phyloP scores from a whole-genome alignment of 2,888 invertebrate species.

The Falcaria lacertinaria region DNA sequence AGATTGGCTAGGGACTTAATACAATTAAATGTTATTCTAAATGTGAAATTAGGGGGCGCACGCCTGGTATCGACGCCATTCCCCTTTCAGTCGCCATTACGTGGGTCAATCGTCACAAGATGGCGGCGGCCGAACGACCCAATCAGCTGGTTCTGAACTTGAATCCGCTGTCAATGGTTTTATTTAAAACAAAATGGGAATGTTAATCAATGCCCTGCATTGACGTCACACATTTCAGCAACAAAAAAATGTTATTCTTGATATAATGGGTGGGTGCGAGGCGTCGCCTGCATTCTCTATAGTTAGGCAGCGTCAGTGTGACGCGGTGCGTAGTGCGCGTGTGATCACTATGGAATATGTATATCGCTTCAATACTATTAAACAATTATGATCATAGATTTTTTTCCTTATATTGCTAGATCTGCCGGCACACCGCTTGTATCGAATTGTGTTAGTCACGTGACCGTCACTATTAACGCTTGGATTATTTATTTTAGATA shows the following conservation, averaged over 20 bases:
- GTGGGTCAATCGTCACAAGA: conserved; percentile 23
- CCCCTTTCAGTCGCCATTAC: conserved; percentile 47
- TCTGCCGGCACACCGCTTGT: conserved; percentile 63
- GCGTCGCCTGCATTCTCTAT: conserved; percentile 42
- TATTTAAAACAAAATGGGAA: conserved; percentile 49
- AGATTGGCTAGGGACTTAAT: conserved; percentile 46
- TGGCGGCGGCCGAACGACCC: conserved; percentile 67
- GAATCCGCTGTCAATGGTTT: conserved; percentile 62
- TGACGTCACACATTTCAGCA: conserved; percentile 57
- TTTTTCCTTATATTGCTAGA: conserved; percentile 55
- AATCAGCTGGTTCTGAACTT: conserved; percentile 54
- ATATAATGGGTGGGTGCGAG: conserved; percentile 35
- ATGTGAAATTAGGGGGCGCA: conserved; percentile 22
- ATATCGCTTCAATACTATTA: conserved; percentile 48
- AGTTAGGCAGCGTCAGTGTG: conserved; percentile 9
- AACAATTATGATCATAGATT: conserved; percentile 61
- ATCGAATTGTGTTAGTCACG: conserved; percentile 45
- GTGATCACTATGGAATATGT: conserved; percentile 59
- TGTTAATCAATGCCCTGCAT: conserved; percentile 64
- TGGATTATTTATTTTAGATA: conserved; percentile 68
- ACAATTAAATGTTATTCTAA: conserved; percentile 19
- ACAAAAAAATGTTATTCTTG: conserved; percentile 37
- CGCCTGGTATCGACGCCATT: conserved; percentile 48
- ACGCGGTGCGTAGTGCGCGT: conserved; percentile 51
- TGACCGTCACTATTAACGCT: conserved; percentile 52